Percentiles rank a stretch among this genome's conserved stretches.
Evolutionary conservation across 2,113 vertebrate genomes (phyloP).

Genomic region (Nibea coibor): DNA sequence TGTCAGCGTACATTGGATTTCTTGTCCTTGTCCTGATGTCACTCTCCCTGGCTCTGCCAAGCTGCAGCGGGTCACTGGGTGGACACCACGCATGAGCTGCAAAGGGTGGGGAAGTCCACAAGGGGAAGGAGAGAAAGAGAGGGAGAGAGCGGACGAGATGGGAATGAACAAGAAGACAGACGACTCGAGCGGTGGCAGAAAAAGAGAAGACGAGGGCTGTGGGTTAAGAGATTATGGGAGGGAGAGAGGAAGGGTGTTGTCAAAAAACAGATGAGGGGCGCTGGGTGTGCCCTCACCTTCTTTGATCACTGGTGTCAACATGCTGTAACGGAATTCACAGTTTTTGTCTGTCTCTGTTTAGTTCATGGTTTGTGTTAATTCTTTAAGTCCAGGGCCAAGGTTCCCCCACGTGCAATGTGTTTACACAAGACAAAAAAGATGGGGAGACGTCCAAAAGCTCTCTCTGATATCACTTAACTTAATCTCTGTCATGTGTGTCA

Average conservation of each 20-base stretch:
- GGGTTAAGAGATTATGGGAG: conserved; percentile 48
- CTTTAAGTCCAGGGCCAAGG: background rate
- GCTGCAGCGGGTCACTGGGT: conserved; percentile 65
- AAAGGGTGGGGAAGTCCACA: conserved; percentile 57
- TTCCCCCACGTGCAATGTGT: background rate
- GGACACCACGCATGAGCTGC: conserved; percentile 59
- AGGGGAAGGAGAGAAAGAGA: conserved; percentile 12
- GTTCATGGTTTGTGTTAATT: background rate
- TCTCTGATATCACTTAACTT: background rate
- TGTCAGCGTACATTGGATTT: conserved; percentile 19
- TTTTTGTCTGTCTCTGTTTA: conserved; percentile 39
- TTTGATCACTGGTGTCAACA: conserved; percentile 72
- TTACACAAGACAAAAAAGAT: background rate
- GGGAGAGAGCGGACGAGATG: conserved; percentile 23
- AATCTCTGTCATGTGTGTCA: background rate
- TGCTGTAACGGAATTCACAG: conserved; percentile 53
- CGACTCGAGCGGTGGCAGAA: conserved; percentile 4
- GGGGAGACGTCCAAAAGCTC: background rate
- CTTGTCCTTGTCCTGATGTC: conserved; percentile 50
- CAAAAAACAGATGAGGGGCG: conserved; percentile 58
- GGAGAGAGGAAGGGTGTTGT: conserved; percentile 76
- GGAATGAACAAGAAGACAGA: conserved; percentile 40
- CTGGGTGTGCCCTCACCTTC: conserved; percentile 73
- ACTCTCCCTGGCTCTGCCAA: conserved; percentile 39
- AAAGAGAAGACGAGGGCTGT: conserved; percentile 38